A percentile compares a stretch with the other conserved stretches of the same genome.
Evolutionary conservation across 2,888 invertebrate species (phyloP).

Genomic region (Diloba caeruleocephala): DNA sequence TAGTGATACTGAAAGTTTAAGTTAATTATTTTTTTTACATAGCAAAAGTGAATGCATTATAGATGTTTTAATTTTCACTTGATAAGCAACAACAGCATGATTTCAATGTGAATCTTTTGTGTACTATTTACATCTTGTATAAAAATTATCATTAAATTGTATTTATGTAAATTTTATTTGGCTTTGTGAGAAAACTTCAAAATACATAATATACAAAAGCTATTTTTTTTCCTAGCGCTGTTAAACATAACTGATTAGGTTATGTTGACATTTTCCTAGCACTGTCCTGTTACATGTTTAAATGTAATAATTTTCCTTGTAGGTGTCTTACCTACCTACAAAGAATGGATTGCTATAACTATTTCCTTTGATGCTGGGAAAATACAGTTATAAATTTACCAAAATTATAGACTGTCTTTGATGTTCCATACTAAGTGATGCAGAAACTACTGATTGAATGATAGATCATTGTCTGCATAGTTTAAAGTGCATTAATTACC

Average conservation of each 20-base stretch:
- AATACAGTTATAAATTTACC: constrained; percentile 1
- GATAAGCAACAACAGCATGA: constrained; percentile 71
- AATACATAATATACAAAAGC: constrained; percentile 88
- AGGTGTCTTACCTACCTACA: too few species aligned
- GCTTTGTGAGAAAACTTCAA: constrained; percentile 88
- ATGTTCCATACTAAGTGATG: too few species aligned
- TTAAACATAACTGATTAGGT: constrained; percentile 19
- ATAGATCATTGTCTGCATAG: too few species aligned
- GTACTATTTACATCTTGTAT: constrained; percentile 86
- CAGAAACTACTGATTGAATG: too few species aligned
- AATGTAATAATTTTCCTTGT: constrained; percentile 19
- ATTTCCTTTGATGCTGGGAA: constrained; percentile 19
- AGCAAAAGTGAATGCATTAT: constrained; percentile 72
- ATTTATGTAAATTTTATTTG: constrained; percentile 89
- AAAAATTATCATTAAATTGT: constrained; percentile 87
- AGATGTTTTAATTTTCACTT: constrained; percentile 72
- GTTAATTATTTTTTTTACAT: constrained; percentile 68
- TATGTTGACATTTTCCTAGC: constrained; percentile 37
- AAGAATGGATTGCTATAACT: not conserved
- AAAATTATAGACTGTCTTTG: too few species aligned
- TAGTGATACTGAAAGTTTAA: constrained; percentile 77
- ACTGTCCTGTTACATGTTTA: not conserved
- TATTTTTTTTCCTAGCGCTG: constrained; percentile 74
- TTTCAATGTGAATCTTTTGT: constrained; percentile 82
- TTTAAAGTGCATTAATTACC: too few species aligned